These are phyloP conservation scores for Helicoverpa armigera DNA, from an alignment of 1,140 invertebrate genomes.

Conservation along the genomic window DNA sequence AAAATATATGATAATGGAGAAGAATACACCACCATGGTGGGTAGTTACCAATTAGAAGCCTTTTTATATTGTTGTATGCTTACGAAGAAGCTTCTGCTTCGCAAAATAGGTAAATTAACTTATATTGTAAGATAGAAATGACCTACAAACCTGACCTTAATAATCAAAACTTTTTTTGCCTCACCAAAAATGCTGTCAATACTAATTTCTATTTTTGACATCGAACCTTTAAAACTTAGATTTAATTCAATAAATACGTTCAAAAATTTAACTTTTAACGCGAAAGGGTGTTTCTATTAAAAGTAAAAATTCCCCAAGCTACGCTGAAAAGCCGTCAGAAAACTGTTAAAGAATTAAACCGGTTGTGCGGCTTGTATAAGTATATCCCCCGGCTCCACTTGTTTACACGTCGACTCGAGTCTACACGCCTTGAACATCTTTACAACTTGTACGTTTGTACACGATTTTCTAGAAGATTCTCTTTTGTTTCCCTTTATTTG, in stretches of 20 bases:
- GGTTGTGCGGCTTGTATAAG: constrained; percentile 9
- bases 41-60: too few relatives aligned
- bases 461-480: constrained; percentile 16
- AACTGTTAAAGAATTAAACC: constrained; percentile 31
- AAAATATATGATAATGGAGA: too few relatives aligned
- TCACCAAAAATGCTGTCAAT: too few relatives aligned
- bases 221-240: background rate
- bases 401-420: background rate
- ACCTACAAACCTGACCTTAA: too few relatives aligned
- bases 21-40: too few relatives aligned
- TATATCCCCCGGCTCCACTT: constrained; percentile 6
- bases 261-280: background rate
- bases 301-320: constrained; percentile 2
- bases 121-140: too few relatives aligned
- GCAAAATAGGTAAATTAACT: too few relatives aligned
- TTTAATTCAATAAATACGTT: background rate
- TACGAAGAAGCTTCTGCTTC: too few relatives aligned
- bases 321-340: background rate
- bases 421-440: constrained; percentile 23
- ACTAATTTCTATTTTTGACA: background rate
- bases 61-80: too few relatives aligned
- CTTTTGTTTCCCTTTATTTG: background rate
- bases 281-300: background rate
- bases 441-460: constrained; percentile 29
- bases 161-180: too few relatives aligned